phyloP scores from a whole-genome alignment of 2,888 invertebrate species.

The Microchrysa polita region DNA sequence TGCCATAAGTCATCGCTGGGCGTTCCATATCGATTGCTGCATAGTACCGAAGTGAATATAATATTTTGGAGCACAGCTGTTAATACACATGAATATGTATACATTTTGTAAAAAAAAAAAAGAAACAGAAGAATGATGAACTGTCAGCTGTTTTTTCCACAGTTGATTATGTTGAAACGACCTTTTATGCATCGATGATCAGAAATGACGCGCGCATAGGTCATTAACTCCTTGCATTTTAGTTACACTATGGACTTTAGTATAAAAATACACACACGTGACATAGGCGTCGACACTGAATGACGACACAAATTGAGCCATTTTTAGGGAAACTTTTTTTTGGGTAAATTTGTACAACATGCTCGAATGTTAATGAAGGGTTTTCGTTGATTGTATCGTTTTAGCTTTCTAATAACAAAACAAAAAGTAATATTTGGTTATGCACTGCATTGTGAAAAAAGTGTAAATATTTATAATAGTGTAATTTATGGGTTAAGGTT shows the following conservation, averaged over 20 bases:
- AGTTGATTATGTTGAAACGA: constrained; percentile 5
- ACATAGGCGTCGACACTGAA: too few relatives aligned
- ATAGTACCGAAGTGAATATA: too few relatives aligned
- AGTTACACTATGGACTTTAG: neutral
- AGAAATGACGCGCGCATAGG: neutral
- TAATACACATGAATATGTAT: constrained; percentile 11
- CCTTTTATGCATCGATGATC: constrained; percentile 27
- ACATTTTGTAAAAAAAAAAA: too few relatives aligned
- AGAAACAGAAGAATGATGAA: constrained; percentile 15
- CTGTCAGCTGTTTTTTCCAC: constrained; percentile 17
- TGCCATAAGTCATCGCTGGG: neutral
- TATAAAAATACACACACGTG: too few relatives aligned
- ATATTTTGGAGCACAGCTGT: neutral
- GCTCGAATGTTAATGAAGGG: neutral
- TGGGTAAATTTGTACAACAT: neutral
- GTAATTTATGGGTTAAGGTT: too few relatives aligned
- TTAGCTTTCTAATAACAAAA: too few relatives aligned
- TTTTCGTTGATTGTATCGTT: too few relatives aligned
- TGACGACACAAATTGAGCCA: neutral
- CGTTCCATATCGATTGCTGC: constrained; percentile 8
- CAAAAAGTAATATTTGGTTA: too few relatives aligned
- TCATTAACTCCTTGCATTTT: neutral
- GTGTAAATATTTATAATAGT: too few relatives aligned
- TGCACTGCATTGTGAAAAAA: too few relatives aligned
- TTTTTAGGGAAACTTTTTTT: neutral